phyloP scores from a whole-genome alignment of 2,797 vertebrate species.

The Enteromius viviparus region DNA sequence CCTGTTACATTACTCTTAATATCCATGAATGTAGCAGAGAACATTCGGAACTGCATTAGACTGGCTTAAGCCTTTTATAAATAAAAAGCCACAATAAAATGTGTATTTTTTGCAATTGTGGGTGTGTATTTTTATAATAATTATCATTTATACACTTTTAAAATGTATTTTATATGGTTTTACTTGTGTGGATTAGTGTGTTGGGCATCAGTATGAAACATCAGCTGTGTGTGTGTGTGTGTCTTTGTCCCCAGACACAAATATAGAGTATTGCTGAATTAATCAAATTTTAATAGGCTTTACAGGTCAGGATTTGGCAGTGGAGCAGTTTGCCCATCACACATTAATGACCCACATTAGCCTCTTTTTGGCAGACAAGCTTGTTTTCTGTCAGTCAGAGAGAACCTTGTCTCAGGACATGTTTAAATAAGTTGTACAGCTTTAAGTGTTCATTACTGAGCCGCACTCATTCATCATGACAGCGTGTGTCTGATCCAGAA shows the following conservation, averaged over 20 bases:
- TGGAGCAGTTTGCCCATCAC: conserved; percentile 18
- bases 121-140: not conserved
- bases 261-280: conserved; percentile 14
- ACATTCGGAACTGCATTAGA: conserved; percentile 14
- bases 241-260: conserved; percentile 6
- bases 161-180: not conserved
- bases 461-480: conserved; percentile 56
- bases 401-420: conserved; percentile 29
- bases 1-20: conserved; percentile 17
- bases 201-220: not conserved
- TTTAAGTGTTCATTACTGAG: conserved; percentile 49
- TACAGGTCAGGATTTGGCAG: conserved; percentile 41
- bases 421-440: conserved; percentile 43
- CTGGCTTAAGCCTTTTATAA: not conserved
- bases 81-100: not conserved
- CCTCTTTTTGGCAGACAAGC: conserved; percentile 37
- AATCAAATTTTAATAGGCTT: conserved; percentile 33
- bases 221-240: not conserved
- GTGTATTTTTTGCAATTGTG: not conserved
- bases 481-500: conserved; percentile 11
- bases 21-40: conserved; percentile 32
- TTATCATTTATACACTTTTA: not conserved
- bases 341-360: conserved; percentile 41
- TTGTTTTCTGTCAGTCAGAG: conserved; percentile 30
- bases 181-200: not conserved